Conservation (phyloP, 2,888 invertebrate genomes). For the Drepanosiphum platanoidis region DNA sequence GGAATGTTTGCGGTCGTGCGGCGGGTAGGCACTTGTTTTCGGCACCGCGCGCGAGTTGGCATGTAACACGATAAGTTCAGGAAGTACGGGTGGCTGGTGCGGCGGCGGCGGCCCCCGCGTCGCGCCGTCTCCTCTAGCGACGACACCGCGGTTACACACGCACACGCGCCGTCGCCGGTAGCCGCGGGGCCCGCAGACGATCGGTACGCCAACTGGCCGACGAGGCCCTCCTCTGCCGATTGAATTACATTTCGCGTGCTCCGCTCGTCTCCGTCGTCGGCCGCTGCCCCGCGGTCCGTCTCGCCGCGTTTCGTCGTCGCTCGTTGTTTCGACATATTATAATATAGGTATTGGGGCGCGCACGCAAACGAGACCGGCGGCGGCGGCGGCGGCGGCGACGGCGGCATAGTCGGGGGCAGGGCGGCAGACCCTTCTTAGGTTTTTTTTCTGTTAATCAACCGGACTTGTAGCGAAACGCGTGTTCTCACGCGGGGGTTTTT, state of each 20-base stretch:
- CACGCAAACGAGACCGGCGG: too few relatives aligned
- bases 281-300: background rate
- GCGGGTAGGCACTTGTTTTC: slow-evolving; percentile 32
- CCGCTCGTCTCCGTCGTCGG: slow-evolving; percentile 8
- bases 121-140: background rate
- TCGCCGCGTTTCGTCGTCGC: background rate
- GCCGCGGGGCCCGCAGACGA: background rate
- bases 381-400: too few relatives aligned
- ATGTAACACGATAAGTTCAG: slow-evolving; percentile 57
- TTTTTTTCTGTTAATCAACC: too few relatives aligned
- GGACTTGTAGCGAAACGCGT: too few relatives aligned
- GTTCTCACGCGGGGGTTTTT: too few relatives aligned
- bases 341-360: too few relatives aligned
- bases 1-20: slow-evolving; percentile 19
- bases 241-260: slow-evolving; percentile 51
- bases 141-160: background rate
- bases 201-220: slow-evolving; percentile 28
- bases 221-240: slow-evolving; percentile 32
- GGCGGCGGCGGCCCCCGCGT: background rate
- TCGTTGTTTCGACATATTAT: too few relatives aligned
- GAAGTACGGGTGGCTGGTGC: slow-evolving; percentile 52
- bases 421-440: too few relatives aligned
- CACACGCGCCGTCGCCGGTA: background rate
- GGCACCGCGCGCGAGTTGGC: background rate
- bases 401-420: too few relatives aligned